Evolutionary conservation across 2,113 vertebrate species (phyloP).

Genomic region (Equus przewalskii): DNA sequence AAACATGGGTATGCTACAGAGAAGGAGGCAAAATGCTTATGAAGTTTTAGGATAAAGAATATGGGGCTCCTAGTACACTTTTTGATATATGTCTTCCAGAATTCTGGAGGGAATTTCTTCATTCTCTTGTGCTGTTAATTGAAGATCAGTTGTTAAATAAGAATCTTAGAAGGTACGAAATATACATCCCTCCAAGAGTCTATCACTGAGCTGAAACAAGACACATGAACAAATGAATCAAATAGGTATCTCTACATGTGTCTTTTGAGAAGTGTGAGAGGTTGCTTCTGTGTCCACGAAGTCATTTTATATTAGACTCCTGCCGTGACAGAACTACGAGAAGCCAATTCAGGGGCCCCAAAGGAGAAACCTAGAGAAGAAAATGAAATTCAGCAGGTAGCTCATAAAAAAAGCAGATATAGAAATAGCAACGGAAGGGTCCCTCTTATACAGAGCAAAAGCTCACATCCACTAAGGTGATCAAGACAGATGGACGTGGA

Average conservation of each 20-base stretch:
- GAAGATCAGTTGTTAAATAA: background rate
- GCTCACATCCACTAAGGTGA: background rate
- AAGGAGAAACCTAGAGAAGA: background rate
- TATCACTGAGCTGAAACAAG: background rate
- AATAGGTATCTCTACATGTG: background rate
- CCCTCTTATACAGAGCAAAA: background rate
- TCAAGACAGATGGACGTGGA: too few species aligned
- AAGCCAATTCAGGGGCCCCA: background rate
- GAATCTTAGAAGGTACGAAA: background rate
- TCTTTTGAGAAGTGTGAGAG: background rate
- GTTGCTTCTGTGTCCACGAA: background rate
- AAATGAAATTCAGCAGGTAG: background rate
- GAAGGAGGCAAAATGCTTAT: background rate
- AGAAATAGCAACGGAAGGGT: background rate
- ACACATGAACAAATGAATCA: background rate
- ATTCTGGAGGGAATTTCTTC: background rate
- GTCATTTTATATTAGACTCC: background rate
- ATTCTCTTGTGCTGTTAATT: constrained; percentile 14
- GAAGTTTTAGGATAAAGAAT: background rate
- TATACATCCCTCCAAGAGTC: background rate
- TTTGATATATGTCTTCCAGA: background rate
- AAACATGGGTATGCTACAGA: background rate
- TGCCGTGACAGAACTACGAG: background rate
- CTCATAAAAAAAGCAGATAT: background rate
- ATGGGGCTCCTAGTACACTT: background rate